These are phyloP conservation scores for Osmerus eperlanus DNA, from an alignment of 2,113 vertebrate species.

Conservation along the genomic window DNA sequence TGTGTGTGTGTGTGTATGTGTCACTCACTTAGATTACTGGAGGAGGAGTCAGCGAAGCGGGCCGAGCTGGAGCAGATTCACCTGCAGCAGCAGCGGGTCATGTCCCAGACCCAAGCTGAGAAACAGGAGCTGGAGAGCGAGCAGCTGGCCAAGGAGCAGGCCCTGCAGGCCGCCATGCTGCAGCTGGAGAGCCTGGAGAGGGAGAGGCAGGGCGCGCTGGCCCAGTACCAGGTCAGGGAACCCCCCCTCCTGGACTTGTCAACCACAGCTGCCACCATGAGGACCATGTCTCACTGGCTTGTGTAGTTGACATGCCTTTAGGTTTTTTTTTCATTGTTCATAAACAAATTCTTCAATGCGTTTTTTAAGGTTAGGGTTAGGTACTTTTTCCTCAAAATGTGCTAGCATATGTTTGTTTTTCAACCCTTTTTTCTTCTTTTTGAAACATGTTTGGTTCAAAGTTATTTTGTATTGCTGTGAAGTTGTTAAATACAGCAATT, in stretches of 20 bases:
- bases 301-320: no score
- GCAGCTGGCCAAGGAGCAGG: constrained; percentile 78
- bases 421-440: no score
- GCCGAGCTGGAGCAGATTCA: constrained; percentile 86
- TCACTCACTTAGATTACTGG: constrained; percentile 76
- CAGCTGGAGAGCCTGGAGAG: constrained; percentile 85
- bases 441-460: no score
- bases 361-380: no score
- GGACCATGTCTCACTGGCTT: no score
- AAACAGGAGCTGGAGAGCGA: constrained; percentile 85
- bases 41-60: constrained; percentile 86
- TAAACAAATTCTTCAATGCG: no score
- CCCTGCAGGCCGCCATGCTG: constrained; percentile 81
- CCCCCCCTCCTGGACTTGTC: not conserved
- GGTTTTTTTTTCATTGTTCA: no score
- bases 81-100: constrained; percentile 83
- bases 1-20: not conserved
- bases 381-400: no score
- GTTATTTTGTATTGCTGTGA: no score
- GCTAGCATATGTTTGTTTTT: no score
- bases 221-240: constrained; percentile 83
- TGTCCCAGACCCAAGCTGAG: constrained; percentile 84
- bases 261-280: no score
- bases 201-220: constrained; percentile 81
- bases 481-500: no score